Evolutionary conservation across 2,797 vertebrate species (phyloP).

Genomic region (Diplodus puntazzo): DNA sequence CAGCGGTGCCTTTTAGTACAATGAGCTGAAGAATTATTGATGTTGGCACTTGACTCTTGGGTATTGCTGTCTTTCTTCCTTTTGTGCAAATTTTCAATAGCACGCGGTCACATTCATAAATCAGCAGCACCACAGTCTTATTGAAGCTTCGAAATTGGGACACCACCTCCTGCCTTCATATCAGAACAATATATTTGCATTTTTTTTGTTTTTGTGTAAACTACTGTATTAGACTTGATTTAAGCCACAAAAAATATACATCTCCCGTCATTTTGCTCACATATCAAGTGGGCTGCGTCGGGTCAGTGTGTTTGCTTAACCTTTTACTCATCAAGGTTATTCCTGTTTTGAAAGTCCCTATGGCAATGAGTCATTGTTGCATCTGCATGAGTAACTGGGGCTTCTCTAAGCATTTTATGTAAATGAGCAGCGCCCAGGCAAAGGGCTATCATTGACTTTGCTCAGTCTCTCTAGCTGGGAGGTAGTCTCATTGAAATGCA

Average conservation of each 20-base stretch:
- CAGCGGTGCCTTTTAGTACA: conserved; percentile 51
- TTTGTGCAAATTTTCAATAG: conserved; percentile 30
- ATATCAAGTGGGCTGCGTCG: conserved; percentile 22
- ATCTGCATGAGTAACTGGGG: conserved; percentile 68
- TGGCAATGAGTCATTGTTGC: conserved; percentile 71
- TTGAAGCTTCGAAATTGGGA: conserved; percentile 22
- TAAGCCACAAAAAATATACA: conserved; percentile 9
- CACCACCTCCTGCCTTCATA: conserved; percentile 3
- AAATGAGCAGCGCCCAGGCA: conserved; percentile 67
- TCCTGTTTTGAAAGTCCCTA: conserved; percentile 53
- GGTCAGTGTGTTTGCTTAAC: conserved; percentile 52
- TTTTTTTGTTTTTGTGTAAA: not conserved
- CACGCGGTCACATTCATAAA: conserved; percentile 34
- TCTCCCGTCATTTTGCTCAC: conserved; percentile 6
- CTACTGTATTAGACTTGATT: not conserved
- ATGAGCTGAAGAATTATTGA: conserved; percentile 53
- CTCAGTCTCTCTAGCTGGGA: conserved; percentile 58
- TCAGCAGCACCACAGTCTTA: not conserved
- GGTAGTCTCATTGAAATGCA: conserved; percentile 78
- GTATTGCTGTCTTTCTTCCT: conserved; percentile 32
- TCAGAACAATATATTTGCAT: conserved; percentile 7
- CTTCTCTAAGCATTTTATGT: conserved; percentile 73
- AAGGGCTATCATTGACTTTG: conserved; percentile 75
- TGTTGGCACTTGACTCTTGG: conserved; percentile 57
- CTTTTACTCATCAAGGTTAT: conserved; percentile 70